These are phyloP conservation scores for Megaustenia siamemsis DNA, from an alignment of 2,888 invertebrate species.

Conservation along the genomic window DNA sequence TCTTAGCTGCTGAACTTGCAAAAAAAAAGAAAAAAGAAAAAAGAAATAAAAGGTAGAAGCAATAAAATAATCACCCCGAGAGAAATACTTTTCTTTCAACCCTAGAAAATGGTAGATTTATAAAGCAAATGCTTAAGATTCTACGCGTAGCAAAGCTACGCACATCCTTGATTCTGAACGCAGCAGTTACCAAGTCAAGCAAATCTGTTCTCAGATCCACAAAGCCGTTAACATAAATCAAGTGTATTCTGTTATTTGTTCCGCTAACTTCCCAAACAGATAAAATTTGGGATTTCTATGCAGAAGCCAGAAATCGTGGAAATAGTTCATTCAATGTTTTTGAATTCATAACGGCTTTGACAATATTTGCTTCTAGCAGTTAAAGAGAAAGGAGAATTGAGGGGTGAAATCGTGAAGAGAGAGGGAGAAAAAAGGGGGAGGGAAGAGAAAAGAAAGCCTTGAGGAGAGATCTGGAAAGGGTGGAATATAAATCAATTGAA, in stretches of 20 bases:
- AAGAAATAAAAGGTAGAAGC: too few species aligned
- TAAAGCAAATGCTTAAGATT: too few species aligned
- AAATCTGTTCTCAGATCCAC: background rate
- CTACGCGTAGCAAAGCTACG: background rate
- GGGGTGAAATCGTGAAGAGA: background rate
- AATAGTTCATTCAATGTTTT: background rate
- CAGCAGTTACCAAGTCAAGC: background rate
- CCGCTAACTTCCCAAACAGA: background rate
- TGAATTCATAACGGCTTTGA: background rate
- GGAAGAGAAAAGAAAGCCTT: background rate
- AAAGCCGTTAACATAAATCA: background rate
- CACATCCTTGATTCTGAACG: background rate
- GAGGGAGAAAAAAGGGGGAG: background rate
- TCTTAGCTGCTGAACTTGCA: too few species aligned
- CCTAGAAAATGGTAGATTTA: too few species aligned
- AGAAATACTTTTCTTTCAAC: too few species aligned
- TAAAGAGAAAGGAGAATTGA: background rate
- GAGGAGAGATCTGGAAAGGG: background rate
- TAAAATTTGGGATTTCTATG: background rate
- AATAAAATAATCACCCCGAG: too few species aligned
- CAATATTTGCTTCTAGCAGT: background rate
- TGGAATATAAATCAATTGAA: too few species aligned
- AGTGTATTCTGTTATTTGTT: background rate
- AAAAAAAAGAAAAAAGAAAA: too few species aligned
- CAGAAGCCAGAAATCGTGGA: background rate